A percentile compares a stretch with the other conserved stretches of the same genome.
These are phyloP conservation scores for Drosophila fulvimacula DNA, from an alignment of 2,888 invertebrate genomes.

Conservation along the genomic window DNA sequence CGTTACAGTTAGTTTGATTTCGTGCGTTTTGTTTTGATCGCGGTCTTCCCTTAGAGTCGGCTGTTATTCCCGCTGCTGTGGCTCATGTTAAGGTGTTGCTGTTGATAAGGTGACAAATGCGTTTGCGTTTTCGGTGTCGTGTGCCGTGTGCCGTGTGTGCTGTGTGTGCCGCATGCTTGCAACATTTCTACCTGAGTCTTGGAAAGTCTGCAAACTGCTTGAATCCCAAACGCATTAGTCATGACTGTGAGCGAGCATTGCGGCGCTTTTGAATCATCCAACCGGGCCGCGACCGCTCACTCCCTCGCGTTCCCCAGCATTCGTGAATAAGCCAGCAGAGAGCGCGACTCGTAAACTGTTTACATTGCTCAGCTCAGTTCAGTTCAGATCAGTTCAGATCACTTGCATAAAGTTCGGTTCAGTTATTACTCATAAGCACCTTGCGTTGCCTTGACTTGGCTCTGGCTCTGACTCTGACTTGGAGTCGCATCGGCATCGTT, in stretches of 20 bases:
- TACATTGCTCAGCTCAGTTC: constrained; percentile 46
- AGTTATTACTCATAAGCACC: constrained; percentile 52
- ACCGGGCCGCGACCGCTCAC: constrained; percentile 11
- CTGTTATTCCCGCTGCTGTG: not conserved
- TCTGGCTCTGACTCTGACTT: not conserved
- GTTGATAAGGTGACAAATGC: constrained; percentile 25
- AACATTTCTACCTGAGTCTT: constrained; percentile 40
- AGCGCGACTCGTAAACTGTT: constrained; percentile 58
- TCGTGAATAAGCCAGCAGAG: constrained; percentile 50
- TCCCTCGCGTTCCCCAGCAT: constrained; percentile 26
- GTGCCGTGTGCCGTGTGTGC: no score
- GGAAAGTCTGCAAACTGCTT: constrained; percentile 34
- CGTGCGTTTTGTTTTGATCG: constrained; percentile 53
- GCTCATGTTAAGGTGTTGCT: not conserved
- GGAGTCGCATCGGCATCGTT: not conserved
- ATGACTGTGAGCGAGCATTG: constrained; percentile 48
- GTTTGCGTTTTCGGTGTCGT: no score
- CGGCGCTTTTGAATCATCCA: constrained; percentile 67
- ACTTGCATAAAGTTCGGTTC: constrained; percentile 11
- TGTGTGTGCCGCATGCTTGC: constrained; percentile 18
- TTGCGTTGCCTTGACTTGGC: constrained; percentile 7
- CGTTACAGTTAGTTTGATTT: constrained; percentile 43
- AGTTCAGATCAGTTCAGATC: constrained; percentile 18
- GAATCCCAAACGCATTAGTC: constrained; percentile 63
- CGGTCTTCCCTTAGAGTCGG: constrained; percentile 16